Evolutionary conservation across 1,140 invertebrate species (phyloP).

Genomic region (Nephila pilipes): DNA sequence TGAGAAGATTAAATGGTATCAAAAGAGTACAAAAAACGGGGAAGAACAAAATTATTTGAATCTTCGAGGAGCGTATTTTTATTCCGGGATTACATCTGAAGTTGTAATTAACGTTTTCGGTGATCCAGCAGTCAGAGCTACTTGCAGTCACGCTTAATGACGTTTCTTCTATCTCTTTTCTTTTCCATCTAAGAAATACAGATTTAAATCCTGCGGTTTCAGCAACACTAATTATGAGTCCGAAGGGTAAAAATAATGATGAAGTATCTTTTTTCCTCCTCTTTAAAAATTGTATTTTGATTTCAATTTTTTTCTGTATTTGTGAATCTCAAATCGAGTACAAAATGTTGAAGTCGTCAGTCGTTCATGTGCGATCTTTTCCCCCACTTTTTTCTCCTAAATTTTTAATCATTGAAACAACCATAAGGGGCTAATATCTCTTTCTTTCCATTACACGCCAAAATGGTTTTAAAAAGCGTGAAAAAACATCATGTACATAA

Average conservation of each 20-base stretch:
- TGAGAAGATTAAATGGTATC: conserved; percentile 69
- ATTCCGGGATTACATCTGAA: conserved; percentile 56
- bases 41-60: conserved; percentile 51
- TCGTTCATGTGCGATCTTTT: background rate
- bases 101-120: conserved; percentile 62
- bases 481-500: too few species aligned
- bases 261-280: background rate
- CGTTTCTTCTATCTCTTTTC: conserved; percentile 44
- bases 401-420: background rate
- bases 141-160: conserved; percentile 41
- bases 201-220: conserved; percentile 50
- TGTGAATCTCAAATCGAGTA: conserved; percentile 12
- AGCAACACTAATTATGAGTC: conserved; percentile 52
- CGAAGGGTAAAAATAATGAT: conserved; percentile 44
- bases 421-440: background rate
- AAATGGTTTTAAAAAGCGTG: too few species aligned
- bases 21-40: conserved; percentile 28
- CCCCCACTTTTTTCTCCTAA: background rate
- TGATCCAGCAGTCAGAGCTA: conserved; percentile 43
- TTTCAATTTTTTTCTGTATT: background rate
- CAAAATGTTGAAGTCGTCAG: conserved; percentile 24
- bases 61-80: conserved; percentile 46
- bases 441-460: background rate
- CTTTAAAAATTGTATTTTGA: conserved; percentile 5
- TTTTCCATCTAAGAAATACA: conserved; percentile 34